Base-by-base conservation (phyloP, 2,113 vertebrate species). In the Carassius auratus region DNA sequence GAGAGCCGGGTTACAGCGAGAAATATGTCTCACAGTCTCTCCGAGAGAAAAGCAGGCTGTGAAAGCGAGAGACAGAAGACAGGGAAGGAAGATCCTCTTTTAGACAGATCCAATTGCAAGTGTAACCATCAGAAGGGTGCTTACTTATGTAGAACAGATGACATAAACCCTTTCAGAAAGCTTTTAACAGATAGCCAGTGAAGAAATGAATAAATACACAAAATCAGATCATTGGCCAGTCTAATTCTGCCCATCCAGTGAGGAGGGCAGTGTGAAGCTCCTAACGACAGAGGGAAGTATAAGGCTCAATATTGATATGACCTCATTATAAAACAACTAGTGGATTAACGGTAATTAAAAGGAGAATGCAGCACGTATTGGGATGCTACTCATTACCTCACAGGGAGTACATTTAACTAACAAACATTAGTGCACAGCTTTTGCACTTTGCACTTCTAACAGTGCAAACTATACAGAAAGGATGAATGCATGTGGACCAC, bases 1-100 rank as follows among this genome's bases (percentile, higher is more conserved):
- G 38, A 88, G 84, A 86, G 30, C 50, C 42, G 78, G 59, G 62
- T 66, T 64, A 86, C 55, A 84, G 69, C 79, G 42, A 79, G 75
- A 85, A 82, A 83, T 86, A 81, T 86, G 81, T 88, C 85, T 88
- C 83, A 45, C 76, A 66, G 84, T 88, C 85, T 59, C 52, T 66
- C 52, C 71, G 69, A 83, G 55, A 45, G 64, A 83, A 30, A 80
- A 80, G 45, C 19, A 84, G 69, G 83, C 42, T 77, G 52, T 84
- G 55, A 80, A 21, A 89, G 81, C 80, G 52, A 87, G 85, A 81
- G 42, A 77, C 48, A 76, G 52, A 76, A 30, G 5, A 59, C 15
- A 62, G 52, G 10, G 21, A 76, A 52, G 62, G 74, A 85, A 15
- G 42, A 36, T 30, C 50, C 55, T 85, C 45, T 57, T 55, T 71